Base-by-base conservation (phyloP, 2,888 invertebrate genomes). In the Isoperla grammatica region DNA sequence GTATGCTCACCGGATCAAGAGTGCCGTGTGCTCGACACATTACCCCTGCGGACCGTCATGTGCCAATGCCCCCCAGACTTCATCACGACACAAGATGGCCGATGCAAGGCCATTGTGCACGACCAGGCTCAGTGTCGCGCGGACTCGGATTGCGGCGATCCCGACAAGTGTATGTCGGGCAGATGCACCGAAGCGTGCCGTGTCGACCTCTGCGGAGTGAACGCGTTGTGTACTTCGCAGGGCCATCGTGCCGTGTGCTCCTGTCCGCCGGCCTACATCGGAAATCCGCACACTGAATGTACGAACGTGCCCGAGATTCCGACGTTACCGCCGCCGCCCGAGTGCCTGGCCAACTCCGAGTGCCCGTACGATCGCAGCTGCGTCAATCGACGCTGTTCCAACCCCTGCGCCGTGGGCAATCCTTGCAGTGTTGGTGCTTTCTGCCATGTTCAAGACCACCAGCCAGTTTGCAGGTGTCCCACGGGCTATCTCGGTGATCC, bases 11-110 rank as follows among this genome's bases (percentile, higher is more conserved):
- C 81, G 4, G 88, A 88, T 65, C 89, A 94, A 67, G 81, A 86
- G 61, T 94, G 94, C 72, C 79, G 84, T 61, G 88, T 90, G 0
- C 77, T 88, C 11, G 89, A 91, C 67, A 85, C 90, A 0, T 71
- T 87, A 48, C 92, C 94, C 1, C 75, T 92, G 64, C 82, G 91
- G 56, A 91, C 92, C 0, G 85, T 93, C 67, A 88, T 92, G 67
- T 94, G 94, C 71, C 84, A 88, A 69, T 95, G 94, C 74, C 89
- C 91, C 13, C 81, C 86, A 42, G 91, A 92, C 63, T 89, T 88
- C 0, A 81, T 89, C 46, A 83, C 86, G 0, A 87, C 88, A 65
- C 79, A 79, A 5, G 84, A 85, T 57, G 88, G 86, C 65, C 83
- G 84, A 64, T 93, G 93, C 72, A 81, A 83, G 61, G 72, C 72